These are phyloP conservation scores for Oscheius sp. DNA, from an alignment of 2,888 invertebrate genomes.

Conservation along the genomic window DNA sequence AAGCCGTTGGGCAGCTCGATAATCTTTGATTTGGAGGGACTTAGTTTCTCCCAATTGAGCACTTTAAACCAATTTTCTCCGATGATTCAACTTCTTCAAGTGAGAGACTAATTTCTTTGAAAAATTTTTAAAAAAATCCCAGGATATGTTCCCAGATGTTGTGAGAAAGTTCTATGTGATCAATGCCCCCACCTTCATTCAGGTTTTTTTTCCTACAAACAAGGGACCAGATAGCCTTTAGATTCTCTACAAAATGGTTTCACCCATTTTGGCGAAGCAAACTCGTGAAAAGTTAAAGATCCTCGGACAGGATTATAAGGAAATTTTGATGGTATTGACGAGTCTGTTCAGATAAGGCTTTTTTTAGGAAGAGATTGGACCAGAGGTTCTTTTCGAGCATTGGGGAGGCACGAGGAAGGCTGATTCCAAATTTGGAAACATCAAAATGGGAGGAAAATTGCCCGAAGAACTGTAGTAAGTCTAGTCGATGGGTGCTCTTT, in stretches of 20 bases:
- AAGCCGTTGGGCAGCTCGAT: slow-evolving; percentile 59
- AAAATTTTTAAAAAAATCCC: background rate
- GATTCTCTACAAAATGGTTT: slow-evolving; percentile 38
- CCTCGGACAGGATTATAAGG: slow-evolving; percentile 60
- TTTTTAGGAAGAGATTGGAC: slow-evolving; percentile 56
- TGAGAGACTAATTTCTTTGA: slow-evolving; percentile 1
- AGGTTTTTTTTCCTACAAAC: too few relatives aligned
- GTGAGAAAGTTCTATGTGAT: slow-evolving; percentile 61
- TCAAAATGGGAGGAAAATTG: slow-evolving; percentile 61
- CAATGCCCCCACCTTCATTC: slow-evolving; percentile 59
- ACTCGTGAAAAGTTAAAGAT: slow-evolving; percentile 63
- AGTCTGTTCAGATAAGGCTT: background rate
- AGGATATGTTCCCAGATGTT: slow-evolving; percentile 66
- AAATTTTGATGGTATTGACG: slow-evolving; percentile 34
- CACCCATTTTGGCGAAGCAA: slow-evolving; percentile 61
- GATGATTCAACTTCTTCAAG: slow-evolving; percentile 58
- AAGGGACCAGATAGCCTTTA: slow-evolving; percentile 42
- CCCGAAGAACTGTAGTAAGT: slow-evolving; percentile 36
- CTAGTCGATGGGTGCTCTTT: too few relatives aligned
- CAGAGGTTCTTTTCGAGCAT: slow-evolving; percentile 57
- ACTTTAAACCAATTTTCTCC: slow-evolving; percentile 56
- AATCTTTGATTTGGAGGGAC: slow-evolving; percentile 63
- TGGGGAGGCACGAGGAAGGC: slow-evolving; percentile 61
- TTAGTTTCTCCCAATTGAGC: slow-evolving; percentile 51
- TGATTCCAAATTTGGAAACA: slow-evolving; percentile 55